Evolutionary conservation across 2,888 invertebrate genomes (phyloP), one percentile per base, ranked within the genome.

Genomic region (Argynnis bischoffii): DNA sequence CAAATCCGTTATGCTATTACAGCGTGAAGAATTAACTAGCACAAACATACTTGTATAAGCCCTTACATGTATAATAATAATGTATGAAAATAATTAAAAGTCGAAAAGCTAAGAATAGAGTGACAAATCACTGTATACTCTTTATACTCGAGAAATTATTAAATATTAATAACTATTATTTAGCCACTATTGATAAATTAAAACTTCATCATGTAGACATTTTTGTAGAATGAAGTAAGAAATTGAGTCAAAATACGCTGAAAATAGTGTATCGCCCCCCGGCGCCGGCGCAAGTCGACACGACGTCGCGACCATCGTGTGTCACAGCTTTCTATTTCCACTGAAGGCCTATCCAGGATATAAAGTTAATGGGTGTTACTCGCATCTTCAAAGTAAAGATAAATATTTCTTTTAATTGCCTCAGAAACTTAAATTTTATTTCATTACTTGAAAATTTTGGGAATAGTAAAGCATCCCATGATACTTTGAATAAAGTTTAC

Each of bases 291-390:
- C 74, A 75, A 74, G 64, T 63, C 67, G 56, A 55, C 73, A 48
- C 41, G 64, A 55, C 77, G 77, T 78, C 82, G 82, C 76, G 82
- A 79, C 79, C 76, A 72, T 74, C 74, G 81, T 89, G 88, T 88
- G 90, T 90, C 88, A 89, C 83, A 75, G 76, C 84, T 85, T 87
- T 89, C 90, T 90, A 90, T 89, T 88, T 88, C 80, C 74, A 85
- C 79, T 55, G 57, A 64, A 21, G 54, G 54, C 41, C 70, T 55
- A 56, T 26, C 51, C 46, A 64, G 55, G 48, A 48, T 64, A 64
- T 64, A 21, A 55, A 55, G 26, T 57, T 48, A 56, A 48, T 67
- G 18, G 16, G 3, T 56, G 15, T 53, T 65, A 66, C 47, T 54
- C 59, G 54, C 21, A 53, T 46, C 15, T 26, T 15, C 6, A 47